Conservation (phyloP, 2,113 vertebrate species). For the Epinephelus lanceolatus region DNA sequence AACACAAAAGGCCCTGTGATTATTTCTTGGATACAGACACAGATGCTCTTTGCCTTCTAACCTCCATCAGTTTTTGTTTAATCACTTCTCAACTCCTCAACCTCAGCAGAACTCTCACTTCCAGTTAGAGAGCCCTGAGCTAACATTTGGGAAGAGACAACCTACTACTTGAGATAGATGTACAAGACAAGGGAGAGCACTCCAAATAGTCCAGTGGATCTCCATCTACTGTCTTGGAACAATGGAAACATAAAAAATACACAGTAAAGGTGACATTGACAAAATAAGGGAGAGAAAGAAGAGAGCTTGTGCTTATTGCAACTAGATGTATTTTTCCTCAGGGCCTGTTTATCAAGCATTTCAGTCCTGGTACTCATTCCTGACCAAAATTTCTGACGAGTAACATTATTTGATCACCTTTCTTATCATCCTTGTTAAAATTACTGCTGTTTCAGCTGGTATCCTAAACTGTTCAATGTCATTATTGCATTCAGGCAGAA, state of each 20-base stretch:
- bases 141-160: slow-evolving; percentile 25
- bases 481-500: background rate
- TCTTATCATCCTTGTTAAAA: background rate
- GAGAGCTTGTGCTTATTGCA: background rate
- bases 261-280: background rate
- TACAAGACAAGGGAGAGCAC: background rate
- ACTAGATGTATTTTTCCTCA: background rate
- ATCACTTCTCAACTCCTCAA: slow-evolving; percentile 22
- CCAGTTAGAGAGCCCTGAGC: slow-evolving; percentile 30
- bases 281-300: background rate
- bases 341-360: background rate
- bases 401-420: no score
- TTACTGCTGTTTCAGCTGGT: background rate
- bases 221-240: background rate
- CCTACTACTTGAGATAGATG: background rate
- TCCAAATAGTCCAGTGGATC: background rate
- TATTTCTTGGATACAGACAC: background rate
- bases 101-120: background rate
- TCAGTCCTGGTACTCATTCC: background rate
- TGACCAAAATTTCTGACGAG: background rate
- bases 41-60: background rate
- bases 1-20: background rate
- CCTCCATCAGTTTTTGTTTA: background rate
- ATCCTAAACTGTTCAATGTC: background rate
- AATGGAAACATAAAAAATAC: background rate